Evolutionary conservation across 2,113 vertebrate genomes (phyloP).

Genomic region (Dinomys branickii): DNA sequence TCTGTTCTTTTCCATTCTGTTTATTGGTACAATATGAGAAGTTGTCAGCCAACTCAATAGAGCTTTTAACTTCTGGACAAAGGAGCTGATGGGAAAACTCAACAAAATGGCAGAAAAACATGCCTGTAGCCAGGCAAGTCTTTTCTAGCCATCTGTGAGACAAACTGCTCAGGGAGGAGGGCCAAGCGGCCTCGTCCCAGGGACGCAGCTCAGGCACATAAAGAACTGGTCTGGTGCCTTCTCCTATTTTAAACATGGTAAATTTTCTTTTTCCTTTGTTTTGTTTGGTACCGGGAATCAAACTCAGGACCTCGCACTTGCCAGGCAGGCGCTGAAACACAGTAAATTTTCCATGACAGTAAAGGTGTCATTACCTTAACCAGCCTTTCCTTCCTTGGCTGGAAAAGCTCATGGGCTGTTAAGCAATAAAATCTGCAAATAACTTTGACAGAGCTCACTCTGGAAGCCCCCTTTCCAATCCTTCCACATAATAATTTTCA

Average conservation of each 20-base stretch:
- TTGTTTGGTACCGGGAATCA: no score
- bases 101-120: conserved; percentile 35
- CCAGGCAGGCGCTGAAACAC: background rate
- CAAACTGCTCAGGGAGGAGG: background rate
- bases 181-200: background rate
- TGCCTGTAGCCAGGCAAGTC: background rate
- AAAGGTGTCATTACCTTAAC: conserved; percentile 27
- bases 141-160: conserved; percentile 20
- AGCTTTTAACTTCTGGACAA: conserved; percentile 6
- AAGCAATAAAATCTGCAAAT: conserved; percentile 54
- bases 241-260: background rate
- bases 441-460: background rate
- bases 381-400: background rate
- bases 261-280: background rate
- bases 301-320: no score
- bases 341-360: conserved; percentile 8
- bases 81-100: background rate
- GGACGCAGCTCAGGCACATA: background rate
- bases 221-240: background rate
- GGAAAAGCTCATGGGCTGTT: conserved; percentile 49
- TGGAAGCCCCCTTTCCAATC: conserved; percentile 58
- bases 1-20: background rate
- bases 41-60: background rate
- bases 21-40: conserved; percentile 38
- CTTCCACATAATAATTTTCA: conserved; percentile 61